These are phyloP conservation scores for Chrysochloris asiatica DNA, from an alignment of 2,113 vertebrate genomes.

Conservation along the genomic window DNA sequence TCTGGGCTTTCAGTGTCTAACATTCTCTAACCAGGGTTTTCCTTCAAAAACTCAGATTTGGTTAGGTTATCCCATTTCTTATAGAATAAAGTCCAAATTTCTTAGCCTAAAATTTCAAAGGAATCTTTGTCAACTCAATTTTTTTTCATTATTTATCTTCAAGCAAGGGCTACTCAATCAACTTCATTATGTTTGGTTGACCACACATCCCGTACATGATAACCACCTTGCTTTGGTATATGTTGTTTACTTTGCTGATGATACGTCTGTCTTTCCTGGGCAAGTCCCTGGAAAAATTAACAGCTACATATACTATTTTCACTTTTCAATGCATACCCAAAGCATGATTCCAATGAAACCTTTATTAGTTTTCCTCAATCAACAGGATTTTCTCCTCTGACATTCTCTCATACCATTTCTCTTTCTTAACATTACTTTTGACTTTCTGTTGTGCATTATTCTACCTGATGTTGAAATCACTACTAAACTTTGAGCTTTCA, in stretches of 20 bases:
- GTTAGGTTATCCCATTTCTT: neutral
- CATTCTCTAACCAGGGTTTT: neutral
- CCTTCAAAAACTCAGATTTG: neutral
- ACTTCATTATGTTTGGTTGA: neutral
- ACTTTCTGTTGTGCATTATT: neutral
- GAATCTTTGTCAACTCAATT: neutral
- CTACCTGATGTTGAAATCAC: slow-evolving; percentile 11
- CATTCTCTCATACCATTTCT: neutral
- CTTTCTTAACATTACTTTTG: neutral
- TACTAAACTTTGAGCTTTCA: slow-evolving; percentile 20
- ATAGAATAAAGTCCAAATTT: neutral
- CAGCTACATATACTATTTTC: neutral
- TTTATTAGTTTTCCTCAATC: neutral
- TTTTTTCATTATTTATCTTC: neutral
- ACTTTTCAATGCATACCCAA: neutral
- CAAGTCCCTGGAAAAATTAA: neutral
- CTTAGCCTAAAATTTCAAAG: neutral
- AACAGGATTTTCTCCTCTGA: neutral
- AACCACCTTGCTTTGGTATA: neutral
- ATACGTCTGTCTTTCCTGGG: neutral
- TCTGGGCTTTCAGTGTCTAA: neutral
- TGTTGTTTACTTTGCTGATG: neutral
- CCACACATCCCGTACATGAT: neutral
- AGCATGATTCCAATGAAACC: neutral
- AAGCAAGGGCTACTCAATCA: neutral